Evolutionary conservation across 2,797 vertebrate genomes (phyloP).

Genomic region (Mormyrus proboscirostris): DNA sequence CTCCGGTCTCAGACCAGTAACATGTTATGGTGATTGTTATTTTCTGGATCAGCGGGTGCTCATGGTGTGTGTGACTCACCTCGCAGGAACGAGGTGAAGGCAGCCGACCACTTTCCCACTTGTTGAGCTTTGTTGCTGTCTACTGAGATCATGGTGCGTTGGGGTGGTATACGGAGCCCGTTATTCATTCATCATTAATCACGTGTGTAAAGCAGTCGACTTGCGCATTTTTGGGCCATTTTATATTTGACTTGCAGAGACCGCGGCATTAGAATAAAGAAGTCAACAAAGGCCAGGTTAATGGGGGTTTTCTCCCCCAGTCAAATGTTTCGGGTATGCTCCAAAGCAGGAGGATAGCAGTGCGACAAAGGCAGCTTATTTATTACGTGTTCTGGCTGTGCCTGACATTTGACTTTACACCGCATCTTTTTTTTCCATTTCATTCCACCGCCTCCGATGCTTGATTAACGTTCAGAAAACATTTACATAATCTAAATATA

Average conservation of each 20-base stretch:
- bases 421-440: background rate
- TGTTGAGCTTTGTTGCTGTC: background rate
- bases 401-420: background rate
- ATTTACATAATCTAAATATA: slow-evolving; percentile 17
- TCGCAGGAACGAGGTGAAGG: background rate
- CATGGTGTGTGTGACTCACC: background rate
- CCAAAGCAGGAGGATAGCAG: background rate
- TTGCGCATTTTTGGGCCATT: background rate
- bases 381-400: background rate
- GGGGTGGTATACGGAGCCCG: background rate
- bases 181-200: background rate
- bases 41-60: background rate
- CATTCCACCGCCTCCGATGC: background rate
- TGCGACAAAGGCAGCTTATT: background rate
- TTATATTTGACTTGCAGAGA: background rate
- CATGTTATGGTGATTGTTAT: background rate
- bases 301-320: background rate
- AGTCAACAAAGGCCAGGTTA: background rate
- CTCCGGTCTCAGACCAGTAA: background rate
- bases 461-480: background rate
- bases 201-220: background rate
- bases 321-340: background rate
- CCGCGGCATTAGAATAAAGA: background rate
- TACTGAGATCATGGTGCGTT: background rate
- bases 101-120: background rate